Evolutionary conservation across 2,113 vertebrate genomes (phyloP).

Genomic region (Chlorodrepanis virens): DNA sequence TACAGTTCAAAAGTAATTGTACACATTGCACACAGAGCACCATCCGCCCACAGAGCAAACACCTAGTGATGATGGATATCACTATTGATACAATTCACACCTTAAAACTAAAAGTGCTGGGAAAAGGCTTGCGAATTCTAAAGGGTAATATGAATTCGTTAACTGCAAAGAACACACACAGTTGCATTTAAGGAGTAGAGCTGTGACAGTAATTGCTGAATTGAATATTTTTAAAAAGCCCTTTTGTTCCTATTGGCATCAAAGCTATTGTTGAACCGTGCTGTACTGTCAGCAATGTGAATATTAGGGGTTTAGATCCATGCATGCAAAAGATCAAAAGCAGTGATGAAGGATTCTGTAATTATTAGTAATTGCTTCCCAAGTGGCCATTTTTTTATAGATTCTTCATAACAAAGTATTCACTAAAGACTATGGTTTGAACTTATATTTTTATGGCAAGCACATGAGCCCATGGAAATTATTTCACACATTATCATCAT

Average conservation of each 20-base stretch:
- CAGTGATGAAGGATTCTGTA: slow-evolving; percentile 66
- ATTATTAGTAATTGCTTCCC: slow-evolving; percentile 74
- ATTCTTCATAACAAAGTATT: slow-evolving; percentile 35
- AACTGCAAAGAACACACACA: slow-evolving; percentile 48
- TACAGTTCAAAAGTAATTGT: slow-evolving; percentile 47
- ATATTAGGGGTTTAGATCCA: slow-evolving; percentile 37
- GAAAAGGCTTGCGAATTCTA: not conserved
- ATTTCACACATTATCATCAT: slow-evolving; percentile 33
- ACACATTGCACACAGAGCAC: not conserved
- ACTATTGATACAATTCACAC: not conserved
- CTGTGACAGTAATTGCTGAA: slow-evolving; percentile 68
- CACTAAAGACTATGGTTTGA: slow-evolving; percentile 24
- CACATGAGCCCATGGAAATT: slow-evolving; percentile 15
- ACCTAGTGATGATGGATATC: not conserved
- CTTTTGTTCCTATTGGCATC: slow-evolving; percentile 65
- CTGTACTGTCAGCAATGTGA: slow-evolving; percentile 49
- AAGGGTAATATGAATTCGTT: slow-evolving; percentile 34
- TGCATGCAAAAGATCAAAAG: slow-evolving; percentile 58
- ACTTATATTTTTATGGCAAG: slow-evolving; percentile 56
- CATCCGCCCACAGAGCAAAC: not conserved
- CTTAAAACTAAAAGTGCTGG: not conserved
- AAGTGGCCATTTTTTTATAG: slow-evolving; percentile 67
- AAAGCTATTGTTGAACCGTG: slow-evolving; percentile 51
- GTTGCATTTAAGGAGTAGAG: slow-evolving; percentile 44
- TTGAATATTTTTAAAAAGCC: slow-evolving; percentile 63